phyloP scores from a whole-genome alignment of 2,888 invertebrate species.

The Tineola bisselliella region DNA sequence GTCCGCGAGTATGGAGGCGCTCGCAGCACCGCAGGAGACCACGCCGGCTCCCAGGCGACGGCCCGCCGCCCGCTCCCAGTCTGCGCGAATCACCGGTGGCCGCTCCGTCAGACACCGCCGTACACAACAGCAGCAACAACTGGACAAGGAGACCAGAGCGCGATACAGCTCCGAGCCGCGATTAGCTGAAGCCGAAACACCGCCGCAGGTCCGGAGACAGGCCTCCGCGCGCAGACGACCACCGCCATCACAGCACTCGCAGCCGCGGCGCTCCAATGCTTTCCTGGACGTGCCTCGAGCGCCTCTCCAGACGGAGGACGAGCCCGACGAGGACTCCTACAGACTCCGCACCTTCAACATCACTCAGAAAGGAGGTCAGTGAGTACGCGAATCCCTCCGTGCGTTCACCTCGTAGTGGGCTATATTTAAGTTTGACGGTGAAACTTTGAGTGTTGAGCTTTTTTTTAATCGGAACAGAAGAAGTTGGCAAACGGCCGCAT shows the following conservation, averaged over 20 bases:
- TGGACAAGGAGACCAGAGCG: conserved; percentile 63
- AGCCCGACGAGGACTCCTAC: conserved; percentile 87
- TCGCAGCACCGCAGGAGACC: conserved; percentile 63
- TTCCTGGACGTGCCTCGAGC: conserved; percentile 74
- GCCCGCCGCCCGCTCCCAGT: conserved; percentile 80
- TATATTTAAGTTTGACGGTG: conserved; percentile 21
- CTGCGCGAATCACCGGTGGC: conserved; percentile 75
- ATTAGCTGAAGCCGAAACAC: conserved; percentile 72
- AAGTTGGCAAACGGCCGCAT: conserved; percentile 42
- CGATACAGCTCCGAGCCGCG: conserved; percentile 75
- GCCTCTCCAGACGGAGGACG: conserved; percentile 55
- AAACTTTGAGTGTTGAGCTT: conserved; percentile 34
- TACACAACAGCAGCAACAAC: conserved; percentile 55
- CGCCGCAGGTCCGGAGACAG: conserved; percentile 72
- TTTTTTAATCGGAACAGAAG: conserved; percentile 38
- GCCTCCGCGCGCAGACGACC: conserved; percentile 69
- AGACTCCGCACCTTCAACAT: conserved; percentile 92
- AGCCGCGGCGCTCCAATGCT: conserved; percentile 73
- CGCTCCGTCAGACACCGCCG: conserved; percentile 63
- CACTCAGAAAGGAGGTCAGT: conserved; percentile 85
- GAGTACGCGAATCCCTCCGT: conserved; percentile 21
- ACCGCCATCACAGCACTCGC: conserved; percentile 50
- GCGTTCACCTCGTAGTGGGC: conserved; percentile 40
- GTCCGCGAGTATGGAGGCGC: conserved; percentile 74
- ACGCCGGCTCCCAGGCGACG: conserved; percentile 70